Percentiles rank a stretch among this genome's conserved stretches.
phyloP scores from a whole-genome alignment of 2,888 invertebrate species.

The Seladonia tumulorum region DNA sequence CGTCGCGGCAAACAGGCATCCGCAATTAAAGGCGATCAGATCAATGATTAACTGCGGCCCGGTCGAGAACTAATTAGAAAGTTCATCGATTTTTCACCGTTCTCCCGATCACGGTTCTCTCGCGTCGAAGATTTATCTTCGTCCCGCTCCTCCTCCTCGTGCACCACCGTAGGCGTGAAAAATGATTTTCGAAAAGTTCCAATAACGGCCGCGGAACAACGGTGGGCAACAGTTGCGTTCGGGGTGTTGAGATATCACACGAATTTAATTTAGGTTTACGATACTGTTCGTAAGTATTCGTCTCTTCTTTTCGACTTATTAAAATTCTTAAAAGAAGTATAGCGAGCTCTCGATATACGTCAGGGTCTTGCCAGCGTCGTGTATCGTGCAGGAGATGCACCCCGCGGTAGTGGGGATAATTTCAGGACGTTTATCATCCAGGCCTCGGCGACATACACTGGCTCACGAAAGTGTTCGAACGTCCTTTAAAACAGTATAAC shows the following conservation, averaged over 20 bases:
- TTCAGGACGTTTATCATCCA: too few species aligned
- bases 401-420: too few species aligned
- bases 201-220: neutral
- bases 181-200: conserved; percentile 44
- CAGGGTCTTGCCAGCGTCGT: too few species aligned
- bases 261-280: neutral
- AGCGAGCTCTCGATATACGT: too few species aligned
- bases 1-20: conserved; percentile 10
- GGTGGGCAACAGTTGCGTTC: conserved; percentile 1
- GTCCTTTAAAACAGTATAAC: too few species aligned
- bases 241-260: neutral
- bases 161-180: neutral
- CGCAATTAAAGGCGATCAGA: conserved; percentile 36
- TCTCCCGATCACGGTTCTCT: neutral
- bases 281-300: neutral
- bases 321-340: too few species aligned
- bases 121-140: conserved; percentile 34
- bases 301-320: too few species aligned
- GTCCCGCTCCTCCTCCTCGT: neutral
- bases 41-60: conserved; percentile 31
- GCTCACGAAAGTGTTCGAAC: too few species aligned
- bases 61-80: conserved; percentile 45
- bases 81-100: conserved; percentile 45
- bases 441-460: too few species aligned
- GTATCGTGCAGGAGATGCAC: too few species aligned